These are phyloP conservation scores for Gorsachius goisagi DNA, from an alignment of 2,113 vertebrate genomes.

Conservation along the genomic window DNA sequence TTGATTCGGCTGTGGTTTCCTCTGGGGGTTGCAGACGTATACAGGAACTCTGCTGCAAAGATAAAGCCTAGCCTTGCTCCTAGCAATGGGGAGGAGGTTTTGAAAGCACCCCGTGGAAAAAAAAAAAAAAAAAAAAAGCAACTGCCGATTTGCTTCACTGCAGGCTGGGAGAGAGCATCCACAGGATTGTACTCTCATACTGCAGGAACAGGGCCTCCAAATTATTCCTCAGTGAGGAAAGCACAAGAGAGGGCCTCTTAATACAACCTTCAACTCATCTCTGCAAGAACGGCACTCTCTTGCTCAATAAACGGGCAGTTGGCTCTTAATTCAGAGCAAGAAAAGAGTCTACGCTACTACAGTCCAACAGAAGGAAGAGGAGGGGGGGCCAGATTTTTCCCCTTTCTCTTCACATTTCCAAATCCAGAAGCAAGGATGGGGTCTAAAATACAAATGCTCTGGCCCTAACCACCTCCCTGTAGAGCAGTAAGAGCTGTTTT, in stretches of 20 bases:
- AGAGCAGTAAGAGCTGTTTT: not conserved
- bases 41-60: not conserved
- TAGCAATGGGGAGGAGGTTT: not conserved
- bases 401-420: not conserved
- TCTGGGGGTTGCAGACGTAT: not conserved
- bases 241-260: not conserved
- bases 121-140: not conserved
- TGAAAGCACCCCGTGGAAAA: not conserved
- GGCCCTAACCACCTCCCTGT: not conserved
- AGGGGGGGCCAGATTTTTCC: not conserved
- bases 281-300: not conserved
- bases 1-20: slow-evolving; percentile 31
- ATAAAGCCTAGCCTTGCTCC: not conserved
- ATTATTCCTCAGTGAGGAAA: not conserved
- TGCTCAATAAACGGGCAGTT: not conserved
- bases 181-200: not conserved
- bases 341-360: not conserved
- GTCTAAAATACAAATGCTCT: not conserved
- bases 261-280: not conserved
- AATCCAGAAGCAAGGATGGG: not conserved
- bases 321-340: not conserved
- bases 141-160: not conserved
- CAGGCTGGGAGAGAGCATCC: not conserved
- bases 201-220: not conserved
- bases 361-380: not conserved